These are phyloP conservation scores for Lordiphosa mommai DNA, from an alignment of 1,140 invertebrate species.

Conservation along the genomic window DNA sequence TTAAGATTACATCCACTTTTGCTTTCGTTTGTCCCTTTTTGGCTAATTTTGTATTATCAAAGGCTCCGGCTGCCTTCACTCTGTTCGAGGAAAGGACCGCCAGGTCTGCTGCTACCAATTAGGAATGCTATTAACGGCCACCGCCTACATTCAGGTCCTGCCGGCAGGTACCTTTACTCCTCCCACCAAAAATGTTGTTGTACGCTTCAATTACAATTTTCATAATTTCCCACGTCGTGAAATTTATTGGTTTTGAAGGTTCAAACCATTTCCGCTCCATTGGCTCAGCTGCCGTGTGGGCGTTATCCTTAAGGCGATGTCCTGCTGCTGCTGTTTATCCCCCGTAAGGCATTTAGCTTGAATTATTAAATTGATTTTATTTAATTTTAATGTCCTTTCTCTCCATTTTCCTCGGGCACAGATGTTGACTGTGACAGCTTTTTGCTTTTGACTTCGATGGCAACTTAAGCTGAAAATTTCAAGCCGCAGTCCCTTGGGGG, in stretches of 20 bases:
- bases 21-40: constrained; percentile 22
- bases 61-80: constrained; percentile 30
- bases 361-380: constrained; percentile 77
- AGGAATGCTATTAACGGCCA: constrained; percentile 58
- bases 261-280: constrained; percentile 59
- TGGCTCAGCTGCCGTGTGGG: constrained; percentile 41
- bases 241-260: constrained; percentile 66
- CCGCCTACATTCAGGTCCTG: constrained; percentile 44
- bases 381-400: constrained; percentile 47
- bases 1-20: too few species aligned
- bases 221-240: constrained; percentile 70
- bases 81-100: constrained; percentile 34
- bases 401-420: too few species aligned
- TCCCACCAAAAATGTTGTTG: constrained; percentile 12
- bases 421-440: constrained; percentile 21
- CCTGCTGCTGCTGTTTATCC: constrained; percentile 38
- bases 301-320: constrained; percentile 23
- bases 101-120: constrained; percentile 47
- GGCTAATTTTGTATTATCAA: constrained; percentile 30
- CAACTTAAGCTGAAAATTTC: constrained; percentile 54
- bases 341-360: constrained; percentile 63
- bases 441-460: too few species aligned
- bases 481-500: constrained; percentile 45
- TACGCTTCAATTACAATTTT: constrained; percentile 69
- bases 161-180: background rate